phyloP scores from a whole-genome alignment of 2,113 vertebrate genomes.

The Prinia subflava region DNA sequence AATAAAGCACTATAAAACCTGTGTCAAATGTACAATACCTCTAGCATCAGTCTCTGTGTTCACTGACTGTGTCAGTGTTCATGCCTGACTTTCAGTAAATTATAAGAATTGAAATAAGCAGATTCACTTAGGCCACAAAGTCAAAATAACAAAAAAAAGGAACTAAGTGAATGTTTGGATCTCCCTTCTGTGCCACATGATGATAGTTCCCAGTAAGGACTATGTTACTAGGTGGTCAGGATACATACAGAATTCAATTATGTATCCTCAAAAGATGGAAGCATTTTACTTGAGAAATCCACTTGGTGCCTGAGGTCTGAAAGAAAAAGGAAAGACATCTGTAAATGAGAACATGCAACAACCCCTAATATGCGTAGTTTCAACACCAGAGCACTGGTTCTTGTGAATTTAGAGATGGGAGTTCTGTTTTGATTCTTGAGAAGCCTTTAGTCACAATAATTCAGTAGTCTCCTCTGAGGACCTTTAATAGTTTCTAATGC shows the following conservation, averaged over 20 bases:
- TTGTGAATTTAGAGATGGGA: neutral
- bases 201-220: neutral
- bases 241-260: neutral
- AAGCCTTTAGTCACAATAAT: neutral
- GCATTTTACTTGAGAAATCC: neutral
- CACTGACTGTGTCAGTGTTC: neutral
- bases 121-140: neutral
- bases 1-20: conserved; percentile 64
- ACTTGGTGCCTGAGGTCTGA: neutral
- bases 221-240: neutral
- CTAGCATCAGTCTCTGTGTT: neutral
- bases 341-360: neutral
- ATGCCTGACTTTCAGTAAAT: neutral
- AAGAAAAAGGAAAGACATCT: neutral
- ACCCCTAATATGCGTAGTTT: neutral
- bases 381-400: neutral
- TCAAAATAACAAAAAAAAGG: neutral
- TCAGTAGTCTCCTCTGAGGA: neutral
- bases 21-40: neutral
- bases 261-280: neutral
- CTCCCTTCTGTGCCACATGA: neutral
- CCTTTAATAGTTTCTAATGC: neutral
- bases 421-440: neutral
- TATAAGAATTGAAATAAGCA: neutral
- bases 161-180: neutral